Evolutionary conservation across 2,888 invertebrate genomes (phyloP).

Genomic region (Pseudococcus viburni): DNA sequence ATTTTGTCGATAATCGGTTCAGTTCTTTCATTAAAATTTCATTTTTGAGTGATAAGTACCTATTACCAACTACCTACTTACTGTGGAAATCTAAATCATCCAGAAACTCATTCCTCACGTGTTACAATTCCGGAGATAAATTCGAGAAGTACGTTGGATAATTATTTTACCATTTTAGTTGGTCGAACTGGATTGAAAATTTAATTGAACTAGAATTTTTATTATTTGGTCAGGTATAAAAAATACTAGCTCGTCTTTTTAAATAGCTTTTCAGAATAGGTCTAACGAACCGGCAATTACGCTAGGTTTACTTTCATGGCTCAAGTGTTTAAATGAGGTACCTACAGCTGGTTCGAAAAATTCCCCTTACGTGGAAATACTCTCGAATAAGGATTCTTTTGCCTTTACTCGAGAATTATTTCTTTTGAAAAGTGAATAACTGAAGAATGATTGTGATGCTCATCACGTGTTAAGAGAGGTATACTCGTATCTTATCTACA

Average conservation of each 20-base stretch:
- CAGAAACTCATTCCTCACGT: neutral
- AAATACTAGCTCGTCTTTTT: neutral
- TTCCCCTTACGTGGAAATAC: neutral
- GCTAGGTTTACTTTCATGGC: neutral
- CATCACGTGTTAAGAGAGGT: conserved; percentile 6
- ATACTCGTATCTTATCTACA: conserved; percentile 12
- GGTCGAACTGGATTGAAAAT: neutral
- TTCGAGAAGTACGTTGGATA: neutral
- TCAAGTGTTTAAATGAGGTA: neutral
- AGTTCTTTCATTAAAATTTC: too few species aligned
- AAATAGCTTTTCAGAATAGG: neutral
- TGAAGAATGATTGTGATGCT: neutral
- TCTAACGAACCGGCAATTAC: conserved; percentile 9
- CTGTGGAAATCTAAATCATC: too few species aligned
- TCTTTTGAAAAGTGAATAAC: conserved; percentile 9
- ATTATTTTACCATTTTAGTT: neutral
- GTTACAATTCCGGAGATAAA: neutral
- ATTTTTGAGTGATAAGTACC: too few species aligned
- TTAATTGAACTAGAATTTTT: neutral
- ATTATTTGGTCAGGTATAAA: neutral
- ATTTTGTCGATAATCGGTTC: too few species aligned
- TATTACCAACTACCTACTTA: too few species aligned
- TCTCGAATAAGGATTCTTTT: neutral
- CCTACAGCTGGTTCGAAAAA: conserved; percentile 10
- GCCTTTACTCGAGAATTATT: neutral